Conservation (phyloP, 2,888 invertebrate species). For the Monopis laevigella region DNA sequence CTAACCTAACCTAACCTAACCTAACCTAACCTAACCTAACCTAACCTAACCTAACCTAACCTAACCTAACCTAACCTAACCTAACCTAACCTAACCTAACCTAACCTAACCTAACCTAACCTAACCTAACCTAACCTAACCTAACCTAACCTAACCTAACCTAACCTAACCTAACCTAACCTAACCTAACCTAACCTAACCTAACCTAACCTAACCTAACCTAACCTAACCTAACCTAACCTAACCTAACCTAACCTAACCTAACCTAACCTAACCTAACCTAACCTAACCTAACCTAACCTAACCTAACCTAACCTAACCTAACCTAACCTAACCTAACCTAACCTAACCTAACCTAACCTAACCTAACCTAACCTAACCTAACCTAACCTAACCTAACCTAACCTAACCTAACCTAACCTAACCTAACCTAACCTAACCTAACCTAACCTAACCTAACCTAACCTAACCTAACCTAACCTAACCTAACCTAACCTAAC, state of each 20-base stretch:
- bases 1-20: constrained; percentile 8
- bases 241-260: constrained; percentile 7
- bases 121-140: constrained; percentile 6
- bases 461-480: constrained; percentile 7
- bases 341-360: constrained; percentile 7
- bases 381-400: constrained; percentile 7
- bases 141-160: constrained; percentile 17
- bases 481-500: constrained; percentile 7
- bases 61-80: constrained; percentile 8
- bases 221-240: constrained; percentile 7
- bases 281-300: constrained; percentile 7
- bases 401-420: constrained; percentile 7
- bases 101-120: constrained; percentile 14
- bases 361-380: constrained; percentile 7
- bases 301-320: constrained; percentile 7
- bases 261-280: constrained; percentile 7
- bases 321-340: constrained; percentile 7
- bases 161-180: constrained; percentile 14
- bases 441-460: constrained; percentile 7
- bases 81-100: constrained; percentile 13
- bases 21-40: constrained; percentile 7
- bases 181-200: constrained; percentile 7
- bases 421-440: constrained; percentile 7
- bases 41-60: constrained; percentile 7
- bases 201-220: constrained; percentile 7